These are phyloP conservation scores for Enteromius viviparus DNA, from an alignment of 2,797 vertebrate genomes.

Conservation along the genomic window DNA sequence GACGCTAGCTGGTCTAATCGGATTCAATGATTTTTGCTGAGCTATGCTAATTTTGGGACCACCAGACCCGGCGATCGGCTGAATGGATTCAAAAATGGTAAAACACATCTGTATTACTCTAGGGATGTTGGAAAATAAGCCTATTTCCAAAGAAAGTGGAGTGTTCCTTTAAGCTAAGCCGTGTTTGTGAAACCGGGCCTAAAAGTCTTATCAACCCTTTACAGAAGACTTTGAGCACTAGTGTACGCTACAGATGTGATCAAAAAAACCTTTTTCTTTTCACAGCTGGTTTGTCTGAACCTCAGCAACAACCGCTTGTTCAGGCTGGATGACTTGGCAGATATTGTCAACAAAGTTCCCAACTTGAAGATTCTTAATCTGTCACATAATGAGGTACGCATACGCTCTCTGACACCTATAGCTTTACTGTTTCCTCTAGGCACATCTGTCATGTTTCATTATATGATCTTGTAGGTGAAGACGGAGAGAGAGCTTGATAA, in stretches of 20 bases:
- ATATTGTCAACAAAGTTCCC: constrained; percentile 81
- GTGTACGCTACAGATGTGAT: neutral
- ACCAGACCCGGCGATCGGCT: too few relatives aligned
- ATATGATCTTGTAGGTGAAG: constrained; percentile 78
- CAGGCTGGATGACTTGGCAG: constrained; percentile 83
- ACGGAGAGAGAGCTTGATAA: constrained; percentile 88
- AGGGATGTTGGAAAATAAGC: too few relatives aligned
- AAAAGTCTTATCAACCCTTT: neutral
- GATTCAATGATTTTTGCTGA: too few relatives aligned
- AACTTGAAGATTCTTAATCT: constrained; percentile 88
- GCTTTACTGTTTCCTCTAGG: neutral
- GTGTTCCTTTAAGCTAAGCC: too few relatives aligned
- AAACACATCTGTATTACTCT: too few relatives aligned
- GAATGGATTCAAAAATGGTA: too few relatives aligned
- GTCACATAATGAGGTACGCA: constrained; percentile 84
- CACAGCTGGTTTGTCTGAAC: constrained; percentile 84
- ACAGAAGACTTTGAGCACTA: neutral
- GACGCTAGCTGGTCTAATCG: too few relatives aligned
- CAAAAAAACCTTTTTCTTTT: neutral
- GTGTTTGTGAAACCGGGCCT: too few relatives aligned
- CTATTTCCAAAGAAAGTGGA: too few relatives aligned
- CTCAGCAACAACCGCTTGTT: constrained; percentile 87
- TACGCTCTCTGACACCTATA: neutral
- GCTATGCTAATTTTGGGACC: too few relatives aligned
- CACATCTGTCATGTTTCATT: neutral